Evolutionary conservation across 1,140 invertebrate species (phyloP).

Genomic region (Eumaeus atala): DNA sequence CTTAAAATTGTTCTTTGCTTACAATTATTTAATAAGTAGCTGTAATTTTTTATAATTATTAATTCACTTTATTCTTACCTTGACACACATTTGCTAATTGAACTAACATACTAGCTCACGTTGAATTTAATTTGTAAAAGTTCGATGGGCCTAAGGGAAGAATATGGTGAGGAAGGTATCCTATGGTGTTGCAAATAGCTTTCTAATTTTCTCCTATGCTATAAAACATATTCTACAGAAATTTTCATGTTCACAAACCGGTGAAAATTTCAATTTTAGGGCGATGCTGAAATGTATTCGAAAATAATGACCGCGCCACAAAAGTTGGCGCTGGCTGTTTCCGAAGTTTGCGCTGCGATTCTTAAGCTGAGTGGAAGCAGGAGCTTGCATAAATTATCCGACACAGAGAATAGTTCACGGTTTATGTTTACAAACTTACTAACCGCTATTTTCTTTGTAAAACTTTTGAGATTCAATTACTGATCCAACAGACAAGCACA

Average conservation of each 20-base stretch:
- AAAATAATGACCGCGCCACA: background rate
- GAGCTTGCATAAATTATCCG: conserved; percentile 33
- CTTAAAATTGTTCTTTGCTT: too few species aligned
- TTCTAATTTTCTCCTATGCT: background rate
- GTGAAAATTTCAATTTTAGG: conserved; percentile 9
- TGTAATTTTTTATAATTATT: too few species aligned
- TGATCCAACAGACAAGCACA: conserved; percentile 6
- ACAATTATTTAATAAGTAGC: too few species aligned
- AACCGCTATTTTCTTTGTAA: conserved; percentile 26
- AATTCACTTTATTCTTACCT: too few species aligned
- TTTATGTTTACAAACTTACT: conserved; percentile 28
- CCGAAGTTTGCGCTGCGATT: conserved; percentile 25
- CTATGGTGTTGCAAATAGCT: too few species aligned
- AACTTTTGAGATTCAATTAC: conserved; percentile 22
- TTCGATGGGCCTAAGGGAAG: too few species aligned
- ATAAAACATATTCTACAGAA: too few species aligned
- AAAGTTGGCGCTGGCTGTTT: conserved; percentile 18
- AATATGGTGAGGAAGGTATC: too few species aligned
- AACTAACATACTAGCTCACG: too few species aligned
- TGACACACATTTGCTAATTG: too few species aligned
- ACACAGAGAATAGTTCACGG: conserved; percentile 34
- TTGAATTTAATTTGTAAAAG: too few species aligned
- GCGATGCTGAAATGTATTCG: background rate
- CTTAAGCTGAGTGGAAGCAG: conserved; percentile 9
- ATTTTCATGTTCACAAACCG: background rate